Base-by-base conservation (phyloP, 2,113 vertebrate species). In the Anseranas semipalmata region DNA sequence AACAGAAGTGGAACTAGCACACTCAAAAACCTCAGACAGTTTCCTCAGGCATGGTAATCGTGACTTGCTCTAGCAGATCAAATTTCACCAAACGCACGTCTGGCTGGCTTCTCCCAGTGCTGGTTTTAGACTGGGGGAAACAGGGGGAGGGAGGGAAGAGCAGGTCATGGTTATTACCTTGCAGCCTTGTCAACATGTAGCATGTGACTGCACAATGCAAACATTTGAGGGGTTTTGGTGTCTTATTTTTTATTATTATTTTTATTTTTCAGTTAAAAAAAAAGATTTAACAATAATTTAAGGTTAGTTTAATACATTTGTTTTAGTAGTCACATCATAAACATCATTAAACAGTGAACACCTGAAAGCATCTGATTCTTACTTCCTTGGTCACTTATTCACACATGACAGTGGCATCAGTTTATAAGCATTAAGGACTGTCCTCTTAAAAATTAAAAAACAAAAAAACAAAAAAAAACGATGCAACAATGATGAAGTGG, bases 11-110 rank as follows among this genome's bases (percentile, higher is more conserved):
- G 73, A 81, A 71, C n/a, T 43, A 37, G 62, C 78, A 74, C 76
- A 22, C 32, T 56, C 50, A 58, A 93, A 90, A 90, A 63, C 43
- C 84, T 94, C 43, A 5, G 55, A 55, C 94, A 77, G 86, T 65
- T 84, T 96, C 86, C 89, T 91, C 65, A 55, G 94, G 93, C 93
- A 59, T 3, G 7, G 72, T 0, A n/a, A 80, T 41, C 9, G 3
- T 66, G 93, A 74, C 80, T 55, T 67, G 79, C 24, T 63, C 59
- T n/a, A 16, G 70, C 83, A 84, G 80, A 43, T 92, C 65, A 71
- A 17, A 32, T 82, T 63, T 67, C 89, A 91, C 73, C 91, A 75
- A 79, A 84, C 18, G 19, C 86, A 41, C 10, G 10, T 59, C 89
- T 50, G 87, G 16, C 76, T 93, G 41, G 4, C 76, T 90, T 22